Evolutionary conservation across 1,140 invertebrate genomes (phyloP).

Genomic region (Drosophila kurseongensis): DNA sequence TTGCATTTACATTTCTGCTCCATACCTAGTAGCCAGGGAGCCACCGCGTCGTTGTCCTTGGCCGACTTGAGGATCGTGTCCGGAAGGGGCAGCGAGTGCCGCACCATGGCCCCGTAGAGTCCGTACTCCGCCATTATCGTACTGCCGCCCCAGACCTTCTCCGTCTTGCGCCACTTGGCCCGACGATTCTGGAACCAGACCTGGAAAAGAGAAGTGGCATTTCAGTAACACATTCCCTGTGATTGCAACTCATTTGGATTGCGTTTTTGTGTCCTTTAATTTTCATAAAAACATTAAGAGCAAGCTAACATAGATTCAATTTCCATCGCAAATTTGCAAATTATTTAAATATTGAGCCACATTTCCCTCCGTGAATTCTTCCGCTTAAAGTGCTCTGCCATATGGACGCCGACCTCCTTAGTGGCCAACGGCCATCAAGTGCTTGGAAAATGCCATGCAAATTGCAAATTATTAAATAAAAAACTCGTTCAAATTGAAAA

Average conservation of each 20-base stretch:
- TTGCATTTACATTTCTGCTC: conserved; percentile 85
- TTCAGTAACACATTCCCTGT: too few relatives aligned
- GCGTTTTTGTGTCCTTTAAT: too few relatives aligned
- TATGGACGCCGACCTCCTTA: conserved; percentile 41
- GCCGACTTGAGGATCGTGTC: conserved; percentile 98
- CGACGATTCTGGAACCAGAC: conserved; percentile 92
- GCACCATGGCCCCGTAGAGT: conserved; percentile 99
- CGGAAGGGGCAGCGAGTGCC: conserved; percentile 98
- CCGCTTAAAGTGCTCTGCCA: conserved; percentile 12
- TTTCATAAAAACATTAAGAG: too few relatives aligned
- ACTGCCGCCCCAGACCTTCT: conserved; percentile 99
- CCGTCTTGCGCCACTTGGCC: conserved; percentile 99
- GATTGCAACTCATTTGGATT: too few relatives aligned
- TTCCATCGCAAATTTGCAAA: neutral
- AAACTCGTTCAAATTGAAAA: conserved; percentile 72
- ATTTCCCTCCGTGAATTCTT: neutral
- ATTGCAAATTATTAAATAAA: conserved; percentile 74
- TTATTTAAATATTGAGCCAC: neutral
- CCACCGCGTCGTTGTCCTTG: conserved; percentile 97
- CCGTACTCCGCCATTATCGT: conserved; percentile 99
- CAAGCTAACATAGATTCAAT: too few relatives aligned
- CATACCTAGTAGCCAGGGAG: conserved; percentile 99
- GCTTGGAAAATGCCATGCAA: conserved; percentile 67
- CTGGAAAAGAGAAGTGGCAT: conserved; percentile 46
- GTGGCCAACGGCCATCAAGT: conserved; percentile 19